Base-by-base conservation (phyloP, 2,797 vertebrate species). In the Labeo calbasu region DNA sequence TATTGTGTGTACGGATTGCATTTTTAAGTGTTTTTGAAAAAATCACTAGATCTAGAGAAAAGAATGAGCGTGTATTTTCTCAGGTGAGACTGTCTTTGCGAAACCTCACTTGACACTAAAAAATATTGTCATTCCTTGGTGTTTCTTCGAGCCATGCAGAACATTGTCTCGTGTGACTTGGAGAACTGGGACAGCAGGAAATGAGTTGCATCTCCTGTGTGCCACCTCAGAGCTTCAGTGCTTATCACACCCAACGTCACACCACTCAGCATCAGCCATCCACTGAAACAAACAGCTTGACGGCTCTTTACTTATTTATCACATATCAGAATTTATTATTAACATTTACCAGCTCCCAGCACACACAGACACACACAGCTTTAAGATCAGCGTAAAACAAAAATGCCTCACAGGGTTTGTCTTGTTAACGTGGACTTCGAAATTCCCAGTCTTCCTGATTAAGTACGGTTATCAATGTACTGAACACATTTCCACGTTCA, bases 131-230 rank as follows among this genome's bases (percentile, higher is more conserved):
- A 40, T 77, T 66, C 59, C 75, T 51, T 28, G 14, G 28, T 57
- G 59, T 75, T 85, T 13, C 51, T 65, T n/a, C n/a, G 55, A 66
- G 50, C 23, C 48, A 15, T 77, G 70, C 46, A 70, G 71, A 53
- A 32, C 15, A 3, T 11, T 28, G 51, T 88, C 83, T 80, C 68
- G 6, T 75, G 82, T 82, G 87, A 84, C 73, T 77, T 51, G 68
- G 81, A 84, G 77, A 88, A 90, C 12, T 89, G 85, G 87, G 85
- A 87, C 89, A 87, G 75, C 77, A 82, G 75, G 87, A 87, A 91
- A 89, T 86, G 28, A 88, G 70, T 79, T 71, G 86, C 53, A 28
- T 88, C 80, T 86, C 57, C 73, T 69, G 84, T 78, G 50, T 28
- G 81, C 63, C 81, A 77, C 73, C 57, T 55, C 71, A 50, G 28